Evolutionary conservation across 2,888 invertebrate genomes (phyloP), one percentile per base, ranked within the genome.

Genomic region (Leptinotarsa juncta): DNA sequence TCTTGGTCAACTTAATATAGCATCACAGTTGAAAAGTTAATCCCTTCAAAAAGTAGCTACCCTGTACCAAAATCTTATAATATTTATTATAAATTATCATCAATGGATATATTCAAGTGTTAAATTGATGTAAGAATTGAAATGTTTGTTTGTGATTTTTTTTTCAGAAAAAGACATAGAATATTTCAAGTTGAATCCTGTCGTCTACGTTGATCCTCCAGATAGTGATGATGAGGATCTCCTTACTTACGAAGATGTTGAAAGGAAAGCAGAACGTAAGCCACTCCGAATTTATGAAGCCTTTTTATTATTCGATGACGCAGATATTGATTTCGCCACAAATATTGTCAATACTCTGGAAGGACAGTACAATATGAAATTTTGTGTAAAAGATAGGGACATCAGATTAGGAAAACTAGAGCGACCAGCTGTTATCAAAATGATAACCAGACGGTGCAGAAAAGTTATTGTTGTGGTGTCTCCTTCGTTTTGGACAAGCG

Each of bases 391-490:
- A 85, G 93, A 95, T 80, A 89, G 93, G 76, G 93, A 94, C 86
- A 86, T 96, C 68, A 89, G 94, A 60, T 91, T 91, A 1, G 95
- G 95, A 0, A 89, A 91, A 67, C 93, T 94, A 74, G 93, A 93
- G 83, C 93, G 93, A 84, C 92, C 92, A 77, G 93, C 94, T 0
- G 90, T 96, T 12, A 91, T 94, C 72, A 90, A 90, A 80, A 89
- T 96, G 67, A 94, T 96, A 83, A 90, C 93, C 4, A 92, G 94
- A 81, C 90, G 96, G 48, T 97, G 97, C 85, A 92, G 92, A 78
- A 91, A 94, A 82, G 90, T 97, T 80, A 92, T 97, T 75, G 92
- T 95, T 1, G 91, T 97, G 72, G 89, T 95, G 79, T 95, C 97
- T 0, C 92, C 94, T 0, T 92, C 92, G 76, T 97, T 96, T 88